Evolutionary conservation across 2,113 vertebrate species (phyloP).

Genomic region (Penelope pileata): DNA sequence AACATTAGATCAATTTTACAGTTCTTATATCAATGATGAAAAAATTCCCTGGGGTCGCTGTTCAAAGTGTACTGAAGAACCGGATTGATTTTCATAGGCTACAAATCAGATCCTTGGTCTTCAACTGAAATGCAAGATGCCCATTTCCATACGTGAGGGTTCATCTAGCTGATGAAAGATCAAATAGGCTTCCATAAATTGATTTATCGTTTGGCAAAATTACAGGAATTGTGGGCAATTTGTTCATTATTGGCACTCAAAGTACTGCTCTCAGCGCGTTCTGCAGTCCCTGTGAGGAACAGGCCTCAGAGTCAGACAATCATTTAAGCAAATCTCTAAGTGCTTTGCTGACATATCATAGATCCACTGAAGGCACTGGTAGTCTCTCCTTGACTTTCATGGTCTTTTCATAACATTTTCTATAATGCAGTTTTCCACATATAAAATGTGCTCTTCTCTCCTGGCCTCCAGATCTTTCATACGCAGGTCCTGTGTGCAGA

Average conservation of each 20-base stretch:
- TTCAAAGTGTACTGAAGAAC: constrained; percentile 8
- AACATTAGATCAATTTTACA: constrained; percentile 32
- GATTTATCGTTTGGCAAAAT: constrained; percentile 42
- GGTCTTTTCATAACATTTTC: constrained; percentile 19
- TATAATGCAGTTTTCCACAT: not conserved
- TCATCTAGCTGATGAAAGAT: constrained; percentile 23
- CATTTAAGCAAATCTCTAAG: constrained; percentile 1
- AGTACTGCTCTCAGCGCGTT: not conserved
- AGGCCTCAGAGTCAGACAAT: not conserved
- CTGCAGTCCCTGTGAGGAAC: not conserved
- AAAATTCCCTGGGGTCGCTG: not conserved
- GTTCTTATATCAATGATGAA: constrained; percentile 30
- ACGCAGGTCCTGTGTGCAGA: not conserved
- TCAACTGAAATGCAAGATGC: not conserved
- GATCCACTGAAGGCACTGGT: constrained; percentile 19
- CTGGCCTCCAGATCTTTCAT: not conserved
- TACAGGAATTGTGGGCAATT: constrained; percentile 18
- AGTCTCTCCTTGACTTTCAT: constrained; percentile 35
- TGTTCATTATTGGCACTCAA: not conserved
- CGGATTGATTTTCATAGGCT: constrained; percentile 27
- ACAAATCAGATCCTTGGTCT: constrained; percentile 20
- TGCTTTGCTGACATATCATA: not conserved
- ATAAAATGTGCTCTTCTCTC: not conserved
- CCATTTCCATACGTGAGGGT: not conserved
- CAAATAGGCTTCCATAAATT: constrained; percentile 17